A percentile compares a stretch with the other conserved stretches of the same genome.
Conservation (phyloP, 64 coral and sea anemone genomes). For the Stichodactyla helianthus region DNA sequence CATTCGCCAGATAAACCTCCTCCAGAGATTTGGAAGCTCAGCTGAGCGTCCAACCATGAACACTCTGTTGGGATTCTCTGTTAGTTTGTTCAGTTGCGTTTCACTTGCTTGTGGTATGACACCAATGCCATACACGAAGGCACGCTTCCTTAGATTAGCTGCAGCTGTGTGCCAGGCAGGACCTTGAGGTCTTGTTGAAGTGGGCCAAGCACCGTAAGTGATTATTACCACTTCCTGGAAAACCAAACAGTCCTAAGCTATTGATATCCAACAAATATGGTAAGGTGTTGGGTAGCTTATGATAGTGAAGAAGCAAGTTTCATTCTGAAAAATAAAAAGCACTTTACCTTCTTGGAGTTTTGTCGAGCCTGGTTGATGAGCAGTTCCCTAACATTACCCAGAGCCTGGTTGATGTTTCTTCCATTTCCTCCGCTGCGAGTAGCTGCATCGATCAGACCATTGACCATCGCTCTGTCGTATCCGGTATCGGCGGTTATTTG, state of each 20-base stretch:
- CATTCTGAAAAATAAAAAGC: no score
- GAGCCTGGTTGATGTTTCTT: constrained; percentile 14
- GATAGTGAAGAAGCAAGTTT: no score
- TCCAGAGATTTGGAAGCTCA: background rate
- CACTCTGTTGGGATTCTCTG: background rate
- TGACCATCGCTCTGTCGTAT: constrained; percentile 9
- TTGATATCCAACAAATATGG: no score
- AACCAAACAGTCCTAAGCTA: no score
- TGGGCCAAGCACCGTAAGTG: background rate
- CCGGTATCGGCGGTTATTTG: background rate
- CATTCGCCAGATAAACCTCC: background rate
- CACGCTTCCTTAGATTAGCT: background rate
- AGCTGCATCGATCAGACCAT: constrained; percentile 23
- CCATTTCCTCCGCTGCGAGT: constrained; percentile 11
- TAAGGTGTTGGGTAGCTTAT: no score
- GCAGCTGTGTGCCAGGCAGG: background rate
- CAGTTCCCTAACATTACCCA: constrained; percentile 3
- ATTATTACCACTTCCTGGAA: constrained; percentile 11
- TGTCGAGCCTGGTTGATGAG: background rate
- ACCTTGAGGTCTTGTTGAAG: background rate
- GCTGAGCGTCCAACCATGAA: background rate
- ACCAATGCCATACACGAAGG: background rate
- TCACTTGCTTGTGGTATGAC: constrained; percentile 8
- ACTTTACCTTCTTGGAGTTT: constrained; percentile 27
- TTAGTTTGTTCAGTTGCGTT: background rate